These are phyloP conservation scores for Lasaia peninsularis DNA, from an alignment of 1,140 invertebrate genomes.

Conservation along the genomic window DNA sequence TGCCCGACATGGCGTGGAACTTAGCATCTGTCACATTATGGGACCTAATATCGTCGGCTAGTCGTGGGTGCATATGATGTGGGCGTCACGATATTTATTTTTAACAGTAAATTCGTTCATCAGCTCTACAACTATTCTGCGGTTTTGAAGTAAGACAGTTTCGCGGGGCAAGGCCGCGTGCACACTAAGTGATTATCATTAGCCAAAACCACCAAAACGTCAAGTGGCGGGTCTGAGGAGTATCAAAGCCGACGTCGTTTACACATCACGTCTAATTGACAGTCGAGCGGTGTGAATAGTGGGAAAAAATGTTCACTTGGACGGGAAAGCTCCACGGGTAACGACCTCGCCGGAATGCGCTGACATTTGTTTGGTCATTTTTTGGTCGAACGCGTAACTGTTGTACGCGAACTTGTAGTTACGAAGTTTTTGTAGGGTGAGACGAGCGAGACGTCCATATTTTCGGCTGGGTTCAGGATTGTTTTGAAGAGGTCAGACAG, in stretches of 20 bases:
- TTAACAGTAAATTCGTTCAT: neutral
- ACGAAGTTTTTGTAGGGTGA: neutral
- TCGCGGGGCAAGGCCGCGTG: neutral
- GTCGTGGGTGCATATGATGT: too few relatives aligned
- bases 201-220: neutral
- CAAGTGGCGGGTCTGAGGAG: neutral
- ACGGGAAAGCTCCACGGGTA: constrained; percentile 24
- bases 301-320: constrained; percentile 26
- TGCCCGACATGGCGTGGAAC: too few relatives aligned
- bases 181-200: neutral
- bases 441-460: too few relatives aligned
- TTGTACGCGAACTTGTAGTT: neutral
- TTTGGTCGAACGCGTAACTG: constrained; percentile 20
- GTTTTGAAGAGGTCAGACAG: too few relatives aligned
- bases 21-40: too few relatives aligned
- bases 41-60: too few relatives aligned
- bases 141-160: neutral
- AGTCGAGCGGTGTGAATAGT: constrained; percentile 24
- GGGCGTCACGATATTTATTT: too few relatives aligned
- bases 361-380: constrained; percentile 31
- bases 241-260: neutral
- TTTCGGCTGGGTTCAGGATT: too few relatives aligned
- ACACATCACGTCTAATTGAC: constrained; percentile 27
- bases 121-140: neutral
- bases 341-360: constrained; percentile 35